phyloP scores from a whole-genome alignment of 2,113 vertebrate genomes.

The Trochalopteron elliotii region DNA sequence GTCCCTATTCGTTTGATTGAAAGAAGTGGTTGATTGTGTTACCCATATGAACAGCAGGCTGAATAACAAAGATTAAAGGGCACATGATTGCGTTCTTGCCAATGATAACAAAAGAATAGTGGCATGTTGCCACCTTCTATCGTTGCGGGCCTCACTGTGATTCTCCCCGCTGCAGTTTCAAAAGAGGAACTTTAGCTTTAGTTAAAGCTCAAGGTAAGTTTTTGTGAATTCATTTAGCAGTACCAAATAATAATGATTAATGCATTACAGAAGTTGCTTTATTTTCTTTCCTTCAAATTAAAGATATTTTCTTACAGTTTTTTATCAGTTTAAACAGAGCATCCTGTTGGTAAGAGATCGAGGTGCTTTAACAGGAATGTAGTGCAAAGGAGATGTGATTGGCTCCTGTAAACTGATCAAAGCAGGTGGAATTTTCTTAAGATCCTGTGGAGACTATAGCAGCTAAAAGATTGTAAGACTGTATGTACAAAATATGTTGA shows the following conservation, averaged over 20 bases:
- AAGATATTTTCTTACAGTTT: neutral
- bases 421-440: neutral
- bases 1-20: conserved; percentile 7
- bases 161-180: neutral
- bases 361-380: neutral
- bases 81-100: conserved; percentile 27
- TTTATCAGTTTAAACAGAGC: neutral
- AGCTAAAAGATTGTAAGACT: neutral
- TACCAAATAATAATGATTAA: neutral
- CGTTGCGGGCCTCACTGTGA: neutral
- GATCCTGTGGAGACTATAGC: neutral
- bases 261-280: neutral
- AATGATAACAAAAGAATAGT: conserved; percentile 36
- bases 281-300: neutral
- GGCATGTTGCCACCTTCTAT: conserved; percentile 16
- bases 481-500: neutral
- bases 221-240: neutral
- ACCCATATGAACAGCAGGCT: conserved; percentile 34
- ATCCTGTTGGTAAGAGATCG: neutral
- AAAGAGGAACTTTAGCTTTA: neutral
- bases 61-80: conserved; percentile 29
- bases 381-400: neutral
- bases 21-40: conserved; percentile 39
- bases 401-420: neutral
- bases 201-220: neutral